A percentile compares a stretch with the other conserved stretches of the same genome.
Evolutionary conservation across 2,888 invertebrate species (phyloP).

Genomic region (Hedya salicella): DNA sequence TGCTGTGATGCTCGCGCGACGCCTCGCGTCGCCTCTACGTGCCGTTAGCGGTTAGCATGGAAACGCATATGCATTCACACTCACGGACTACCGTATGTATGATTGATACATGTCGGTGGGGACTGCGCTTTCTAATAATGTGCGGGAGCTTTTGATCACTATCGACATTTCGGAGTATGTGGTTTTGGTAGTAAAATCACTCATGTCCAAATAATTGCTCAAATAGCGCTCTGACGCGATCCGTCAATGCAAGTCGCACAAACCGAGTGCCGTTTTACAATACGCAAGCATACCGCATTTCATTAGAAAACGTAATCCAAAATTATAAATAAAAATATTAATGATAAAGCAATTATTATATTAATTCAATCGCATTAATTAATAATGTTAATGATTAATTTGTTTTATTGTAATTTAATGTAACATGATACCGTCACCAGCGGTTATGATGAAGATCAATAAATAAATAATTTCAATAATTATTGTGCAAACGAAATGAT

Average conservation of each 20-base stretch:
- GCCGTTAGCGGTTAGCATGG: constrained; percentile 84
- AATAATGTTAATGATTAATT: constrained; percentile 46
- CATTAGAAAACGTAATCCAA: constrained; percentile 42
- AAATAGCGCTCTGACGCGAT: too few species aligned
- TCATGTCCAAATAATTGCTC: too few species aligned
- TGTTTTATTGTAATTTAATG: constrained; percentile 31
- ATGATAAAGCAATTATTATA: constrained; percentile 58
- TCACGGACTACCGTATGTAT: constrained; percentile 65
- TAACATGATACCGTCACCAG: constrained; percentile 40
- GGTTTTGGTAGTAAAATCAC: neutral
- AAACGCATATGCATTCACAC: constrained; percentile 81
- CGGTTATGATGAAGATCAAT: constrained; percentile 31
- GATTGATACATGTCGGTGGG: constrained; percentile 19
- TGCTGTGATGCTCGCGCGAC: constrained; percentile 86
- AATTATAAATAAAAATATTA: constrained; percentile 49
- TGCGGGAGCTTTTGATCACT: neutral
- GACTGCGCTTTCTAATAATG: constrained; percentile 40
- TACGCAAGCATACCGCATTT: too few species aligned
- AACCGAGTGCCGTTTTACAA: too few species aligned
- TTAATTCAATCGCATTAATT: constrained; percentile 41
- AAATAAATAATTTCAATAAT: constrained; percentile 38
- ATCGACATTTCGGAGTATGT: constrained; percentile 45
- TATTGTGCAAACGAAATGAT: constrained; percentile 38
- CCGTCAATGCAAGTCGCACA: too few species aligned
- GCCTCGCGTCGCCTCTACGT: constrained; percentile 80